Evolutionary conservation across 2,888 invertebrate genomes (phyloP).

Genomic region (Ectropis crepuscularia): DNA sequence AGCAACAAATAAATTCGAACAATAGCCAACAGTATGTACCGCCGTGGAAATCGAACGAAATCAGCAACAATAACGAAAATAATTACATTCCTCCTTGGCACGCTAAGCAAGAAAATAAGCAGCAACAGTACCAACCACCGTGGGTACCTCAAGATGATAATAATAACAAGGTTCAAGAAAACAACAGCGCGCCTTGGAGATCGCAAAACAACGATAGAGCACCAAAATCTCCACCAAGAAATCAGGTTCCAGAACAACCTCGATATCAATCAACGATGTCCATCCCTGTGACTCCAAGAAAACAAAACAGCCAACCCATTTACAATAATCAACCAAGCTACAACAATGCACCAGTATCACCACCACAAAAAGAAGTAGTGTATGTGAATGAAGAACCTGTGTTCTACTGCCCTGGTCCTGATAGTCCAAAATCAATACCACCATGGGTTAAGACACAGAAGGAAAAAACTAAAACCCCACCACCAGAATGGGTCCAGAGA

Average conservation of each 20-base stretch:
- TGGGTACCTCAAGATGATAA: slow-evolving; percentile 65
- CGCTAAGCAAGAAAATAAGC: slow-evolving; percentile 63
- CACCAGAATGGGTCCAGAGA: slow-evolving; percentile 76
- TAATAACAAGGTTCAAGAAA: slow-evolving; percentile 65
- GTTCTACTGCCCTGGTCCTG: slow-evolving; percentile 76
- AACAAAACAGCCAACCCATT: slow-evolving; percentile 57
- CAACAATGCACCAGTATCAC: slow-evolving; percentile 50
- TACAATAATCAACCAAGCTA: slow-evolving; percentile 61
- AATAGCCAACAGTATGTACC: slow-evolving; percentile 65
- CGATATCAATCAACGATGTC: slow-evolving; percentile 80
- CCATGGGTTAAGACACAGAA: slow-evolving; percentile 80
- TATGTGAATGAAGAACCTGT: slow-evolving; percentile 79
- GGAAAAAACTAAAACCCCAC: slow-evolving; percentile 80
- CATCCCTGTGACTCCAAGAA: slow-evolving; percentile 75
- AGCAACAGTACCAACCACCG: slow-evolving; percentile 64
- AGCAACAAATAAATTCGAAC: slow-evolving; percentile 54
- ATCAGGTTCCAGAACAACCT: slow-evolving; percentile 61
- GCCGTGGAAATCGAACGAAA: slow-evolving; percentile 70
- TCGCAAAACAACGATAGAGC: slow-evolving; percentile 55
- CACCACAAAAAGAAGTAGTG: slow-evolving; percentile 72
- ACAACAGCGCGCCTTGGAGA: slow-evolving; percentile 60
- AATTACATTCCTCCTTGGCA: slow-evolving; percentile 62
- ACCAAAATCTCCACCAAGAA: slow-evolving; percentile 56
- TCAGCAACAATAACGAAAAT: slow-evolving; percentile 62
- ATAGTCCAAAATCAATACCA: slow-evolving; percentile 76